Percentiles rank a stretch among this genome's conserved stretches.
Evolutionary conservation across 2,113 vertebrate species (phyloP).

Genomic region (Nothobranchius kuhntae): DNA sequence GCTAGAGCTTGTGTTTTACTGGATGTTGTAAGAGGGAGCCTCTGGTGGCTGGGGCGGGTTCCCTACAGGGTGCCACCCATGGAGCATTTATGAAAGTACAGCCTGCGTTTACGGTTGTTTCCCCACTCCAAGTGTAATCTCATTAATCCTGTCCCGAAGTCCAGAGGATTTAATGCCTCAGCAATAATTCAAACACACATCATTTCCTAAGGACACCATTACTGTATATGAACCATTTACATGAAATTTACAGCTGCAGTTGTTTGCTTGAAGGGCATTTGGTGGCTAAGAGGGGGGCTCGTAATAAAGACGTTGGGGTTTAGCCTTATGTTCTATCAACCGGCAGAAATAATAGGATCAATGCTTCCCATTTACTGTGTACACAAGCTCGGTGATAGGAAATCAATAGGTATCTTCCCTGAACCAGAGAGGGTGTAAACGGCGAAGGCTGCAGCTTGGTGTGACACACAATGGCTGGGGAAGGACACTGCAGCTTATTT

Average conservation of each 20-base stretch:
- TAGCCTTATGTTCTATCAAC: conserved; percentile 54
- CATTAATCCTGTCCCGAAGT: conserved; percentile 54
- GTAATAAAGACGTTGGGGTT: conserved; percentile 59
- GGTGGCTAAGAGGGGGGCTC: conserved; percentile 10
- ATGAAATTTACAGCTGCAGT: conserved; percentile 28
- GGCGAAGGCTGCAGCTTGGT: conserved; percentile 42
- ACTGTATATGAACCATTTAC: conserved; percentile 25
- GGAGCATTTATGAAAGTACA: conserved; percentile 51
- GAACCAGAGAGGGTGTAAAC: conserved; percentile 60
- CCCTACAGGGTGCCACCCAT: conserved; percentile 37
- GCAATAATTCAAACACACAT: conserved; percentile 51
- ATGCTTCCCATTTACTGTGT: conserved; percentile 70
- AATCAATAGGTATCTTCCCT: conserved; percentile 75
- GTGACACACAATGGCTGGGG: conserved; percentile 54
- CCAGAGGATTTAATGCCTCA: conserved; percentile 46
- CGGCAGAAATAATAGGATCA: conserved; percentile 66
- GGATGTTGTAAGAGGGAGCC: not conserved
- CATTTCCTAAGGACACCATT: conserved; percentile 35
- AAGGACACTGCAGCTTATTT: conserved; percentile 59
- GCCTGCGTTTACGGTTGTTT: conserved; percentile 45
- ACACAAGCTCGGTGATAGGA: conserved; percentile 61
- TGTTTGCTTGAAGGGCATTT: conserved; percentile 17
- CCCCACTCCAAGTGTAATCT: conserved; percentile 45
- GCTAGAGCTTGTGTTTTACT: no score
- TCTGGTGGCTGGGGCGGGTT: conserved; percentile 29